phyloP scores from a whole-genome alignment of 35 echinoderm and acorn worm species.

The Amphiura filiformis region DNA sequence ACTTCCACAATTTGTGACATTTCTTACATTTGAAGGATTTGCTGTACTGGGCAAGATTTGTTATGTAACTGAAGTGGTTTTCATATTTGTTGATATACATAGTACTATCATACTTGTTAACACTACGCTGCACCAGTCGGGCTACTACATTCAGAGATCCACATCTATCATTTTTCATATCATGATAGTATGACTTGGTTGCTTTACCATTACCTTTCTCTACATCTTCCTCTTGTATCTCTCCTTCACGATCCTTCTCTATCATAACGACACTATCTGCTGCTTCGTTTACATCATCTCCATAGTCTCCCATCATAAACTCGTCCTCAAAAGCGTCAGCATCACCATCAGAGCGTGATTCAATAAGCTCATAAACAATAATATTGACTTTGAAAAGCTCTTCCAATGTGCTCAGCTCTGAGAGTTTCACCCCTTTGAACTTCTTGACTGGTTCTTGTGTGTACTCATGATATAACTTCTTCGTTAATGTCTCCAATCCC shows the following conservation, averaged over 20 bases:
- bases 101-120: background rate
- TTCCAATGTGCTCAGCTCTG: slow-evolving; percentile 16
- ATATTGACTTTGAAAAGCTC: slow-evolving; percentile 36
- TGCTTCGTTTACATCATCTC: background rate
- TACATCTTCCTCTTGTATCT: background rate
- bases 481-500: background rate
- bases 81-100: background rate
- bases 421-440: background rate
- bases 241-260: background rate
- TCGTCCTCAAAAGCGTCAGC: too few relatives aligned
- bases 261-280: too few relatives aligned
- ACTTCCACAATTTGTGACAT: background rate
- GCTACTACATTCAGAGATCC: background rate
- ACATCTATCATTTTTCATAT: too few relatives aligned
- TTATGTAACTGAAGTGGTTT: background rate
- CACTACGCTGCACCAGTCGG: background rate
- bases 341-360: too few relatives aligned
- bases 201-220: too few relatives aligned
- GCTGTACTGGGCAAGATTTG: background rate
- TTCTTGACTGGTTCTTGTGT: background rate
- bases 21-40: background rate
- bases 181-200: too few relatives aligned
- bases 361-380: slow-evolving; percentile 14
- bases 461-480: background rate
- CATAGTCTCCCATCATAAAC: too few relatives aligned